These are phyloP conservation scores for Delphinus delphis DNA, from an alignment of 2,113 vertebrate genomes.

Conservation along the genomic window DNA sequence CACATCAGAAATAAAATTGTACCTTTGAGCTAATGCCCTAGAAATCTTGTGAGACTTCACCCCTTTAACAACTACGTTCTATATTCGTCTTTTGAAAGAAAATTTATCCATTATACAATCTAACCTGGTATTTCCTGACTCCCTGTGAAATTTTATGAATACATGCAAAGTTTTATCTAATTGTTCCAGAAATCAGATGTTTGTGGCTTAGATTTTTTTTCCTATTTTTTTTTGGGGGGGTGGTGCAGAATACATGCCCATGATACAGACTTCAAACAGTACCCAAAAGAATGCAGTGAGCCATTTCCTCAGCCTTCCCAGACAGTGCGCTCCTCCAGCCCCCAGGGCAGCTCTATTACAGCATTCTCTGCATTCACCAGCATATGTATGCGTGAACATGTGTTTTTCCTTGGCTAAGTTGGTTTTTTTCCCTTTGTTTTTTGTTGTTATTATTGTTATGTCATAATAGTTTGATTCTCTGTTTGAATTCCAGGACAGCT, in stretches of 20 bases:
- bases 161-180: neutral
- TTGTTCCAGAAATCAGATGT: constrained; percentile 16
- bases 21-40: neutral
- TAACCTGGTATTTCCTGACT: neutral
- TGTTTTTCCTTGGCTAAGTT: neutral
- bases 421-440: neutral
- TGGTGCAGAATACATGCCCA: too few relatives aligned
- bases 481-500: constrained; percentile 88
- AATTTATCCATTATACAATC: neutral
- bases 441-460: neutral
- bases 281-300: neutral
- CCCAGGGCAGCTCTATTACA: neutral
- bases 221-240: neutral
- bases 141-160: neutral
- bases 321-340: rapidly evolving
- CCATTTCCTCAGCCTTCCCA: neutral
- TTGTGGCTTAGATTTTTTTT: constrained; percentile 1
- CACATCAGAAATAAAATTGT: neutral
- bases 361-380: neutral
- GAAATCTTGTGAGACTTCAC: neutral
- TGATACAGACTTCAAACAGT: neutral
- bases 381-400: rapidly evolving
- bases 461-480: constrained; percentile 1
- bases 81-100: neutral
- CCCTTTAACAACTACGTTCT: neutral